Conservation (phyloP, 2,113 vertebrate genomes). For the Nerophis ophidion region DNA sequence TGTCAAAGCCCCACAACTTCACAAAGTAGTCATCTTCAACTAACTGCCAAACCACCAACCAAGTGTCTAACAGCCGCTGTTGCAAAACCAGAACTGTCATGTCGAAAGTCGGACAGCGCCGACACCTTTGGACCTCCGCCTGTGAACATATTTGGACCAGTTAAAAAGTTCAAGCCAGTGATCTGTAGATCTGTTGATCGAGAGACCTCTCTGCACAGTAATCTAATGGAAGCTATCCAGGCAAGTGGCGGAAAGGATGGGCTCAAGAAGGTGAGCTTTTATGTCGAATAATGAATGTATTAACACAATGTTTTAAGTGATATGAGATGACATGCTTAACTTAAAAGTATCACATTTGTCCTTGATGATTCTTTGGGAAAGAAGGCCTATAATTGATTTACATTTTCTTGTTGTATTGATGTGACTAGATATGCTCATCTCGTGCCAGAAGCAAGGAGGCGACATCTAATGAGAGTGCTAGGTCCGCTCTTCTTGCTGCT, state of each 20-base stretch:
- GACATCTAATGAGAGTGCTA: conserved; percentile 70
- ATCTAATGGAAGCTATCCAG: conserved; percentile 92
- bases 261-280: conserved; percentile 83
- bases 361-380: neutral
- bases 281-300: neutral
- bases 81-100: conserved; percentile 36
- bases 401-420: conserved; percentile 13
- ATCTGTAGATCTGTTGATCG: conserved; percentile 76
- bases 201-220: conserved; percentile 81
- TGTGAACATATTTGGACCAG: conserved; percentile 79
- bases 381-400: neutral
- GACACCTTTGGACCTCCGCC: conserved; percentile 27
- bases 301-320: too few relatives aligned
- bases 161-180: conserved; percentile 85
- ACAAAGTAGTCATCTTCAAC: conserved; percentile 10
- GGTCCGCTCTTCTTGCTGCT: conserved; percentile 81
- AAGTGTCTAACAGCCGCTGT: conserved; percentile 10
- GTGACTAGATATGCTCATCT: conserved; percentile 66
- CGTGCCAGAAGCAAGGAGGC: conserved; percentile 56
- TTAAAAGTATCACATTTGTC: neutral
- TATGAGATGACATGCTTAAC: too few relatives aligned
- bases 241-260: conserved; percentile 74
- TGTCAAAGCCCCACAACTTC: conserved; percentile 24
- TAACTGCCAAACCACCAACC: conserved; percentile 30
- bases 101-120: conserved; percentile 18